Base-by-base conservation (phyloP, 2,888 invertebrate species). In the Ophonus ardosiacus region DNA sequence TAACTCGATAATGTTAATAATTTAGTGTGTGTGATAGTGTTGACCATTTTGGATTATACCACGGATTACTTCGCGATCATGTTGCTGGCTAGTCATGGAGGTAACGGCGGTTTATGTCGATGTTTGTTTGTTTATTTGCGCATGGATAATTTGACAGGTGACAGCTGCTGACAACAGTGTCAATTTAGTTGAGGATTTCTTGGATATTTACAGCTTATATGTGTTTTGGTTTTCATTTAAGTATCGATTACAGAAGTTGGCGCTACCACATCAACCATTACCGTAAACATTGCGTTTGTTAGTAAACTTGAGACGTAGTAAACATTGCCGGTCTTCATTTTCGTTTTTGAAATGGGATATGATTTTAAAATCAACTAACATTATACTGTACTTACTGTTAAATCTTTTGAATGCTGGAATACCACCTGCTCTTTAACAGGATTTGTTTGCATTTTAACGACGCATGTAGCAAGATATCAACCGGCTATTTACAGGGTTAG, bases 61-160 rank as follows among this genome's bases (percentile, higher is more conserved):
- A 40, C 61, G 84, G 84, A 84, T 78, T 84, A 84, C 13, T 38
- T 51, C 43, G 13, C 63, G 15, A 63, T 63, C 24, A 84, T 84
- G 84, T 51, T 84, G 63, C 78, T 84, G 43, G 79, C 84, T 21
- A 84, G 78, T 24, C 84, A 84, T 56, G 63, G 51, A 84, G 84
- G 84, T 84, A 84, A 84, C n/a, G 17, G 3, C 40, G 18, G 3
- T 18, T 40, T 51, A 5, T 74, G 68, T 68, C 7, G 51, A 13
- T 68, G 31, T n/a, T 68, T 43, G 43, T 43, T 71, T 71, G 71
- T 71, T 71, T 74, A 43, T 18, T 43, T 74, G 43, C 43, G 43
- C 43, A 68, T 68, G 17, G 38, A 2, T 74, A 18, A 74, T 40
- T 6, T 17, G 38, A 38, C 7, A 68, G 71, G 43, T 18, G 43